Base-by-base conservation (phyloP, 2,113 vertebrate species). In the Hydrochoerus hydrochaeris region DNA sequence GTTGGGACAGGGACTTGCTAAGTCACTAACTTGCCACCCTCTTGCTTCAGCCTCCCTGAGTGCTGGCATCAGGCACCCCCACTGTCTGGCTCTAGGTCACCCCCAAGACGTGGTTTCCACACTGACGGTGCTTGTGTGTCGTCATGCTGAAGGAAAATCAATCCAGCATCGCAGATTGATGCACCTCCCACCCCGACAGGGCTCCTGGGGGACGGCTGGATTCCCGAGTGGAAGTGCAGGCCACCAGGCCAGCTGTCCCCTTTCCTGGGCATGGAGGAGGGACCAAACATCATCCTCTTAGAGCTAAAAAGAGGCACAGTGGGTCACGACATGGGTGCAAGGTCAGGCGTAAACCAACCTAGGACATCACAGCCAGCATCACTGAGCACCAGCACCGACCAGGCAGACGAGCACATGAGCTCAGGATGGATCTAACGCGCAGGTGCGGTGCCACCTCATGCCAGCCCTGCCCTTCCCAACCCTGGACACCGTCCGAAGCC, bases 391-490 rank as follows among this genome's bases (percentile, higher is more conserved):
- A 35, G 58, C 30, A 13, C 9, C 7, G 38, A 77, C 57, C 20
- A 77, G 10, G 7, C 1, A 81, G 62, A 5, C 0, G 10, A 41
- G 19, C 8, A 90, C 17, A 44, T 5, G 49, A 5, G 7, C 35
- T 52, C 26, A 77, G 20, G 28, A 24, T 30, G 60, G n/a, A 11
- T 35, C 20, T 10, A 32, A n/a, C 24, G 1, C 1, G 6, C 20
- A 12, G 4, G 4, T 49, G 44, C 35, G 0, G 41, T 52, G 22
- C 30, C n/a, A 13, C 60, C 24, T 85, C 82, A 65, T 24, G 17
- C 32, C 54, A 93, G 57, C 14, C 52, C 63, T 7, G 88, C 88
- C 90, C 88, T 9, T 91, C 88, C 90, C 88, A 85, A 65, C 49
- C 78, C 28, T 52, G 26, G n/a, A 54, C 90, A 75, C 14, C 7